Conservation (phyloP, 2,888 invertebrate species). For the Hypena proboscidalis region DNA sequence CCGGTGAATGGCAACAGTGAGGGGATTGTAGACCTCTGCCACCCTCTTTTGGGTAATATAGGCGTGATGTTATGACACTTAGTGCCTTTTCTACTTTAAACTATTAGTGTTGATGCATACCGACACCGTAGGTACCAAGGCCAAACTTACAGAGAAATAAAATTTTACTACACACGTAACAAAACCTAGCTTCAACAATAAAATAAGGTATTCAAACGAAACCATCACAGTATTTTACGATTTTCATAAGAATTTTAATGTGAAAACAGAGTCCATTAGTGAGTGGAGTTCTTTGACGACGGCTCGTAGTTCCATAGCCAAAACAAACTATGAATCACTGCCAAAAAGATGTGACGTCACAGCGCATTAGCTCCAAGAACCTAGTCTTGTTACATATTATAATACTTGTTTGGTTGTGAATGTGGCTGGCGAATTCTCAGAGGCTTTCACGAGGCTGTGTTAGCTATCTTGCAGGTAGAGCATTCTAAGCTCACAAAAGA, state of each 20-base stretch:
- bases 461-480: too few relatives aligned
- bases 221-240: conserved; percentile 51
- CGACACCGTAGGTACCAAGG: too few relatives aligned
- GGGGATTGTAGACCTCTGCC: too few relatives aligned
- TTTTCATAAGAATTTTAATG: conserved; percentile 54
- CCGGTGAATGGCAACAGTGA: too few relatives aligned
- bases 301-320: conserved; percentile 69
- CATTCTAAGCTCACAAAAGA: too few relatives aligned
- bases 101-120: too few relatives aligned
- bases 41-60: too few relatives aligned
- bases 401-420: conserved; percentile 14
- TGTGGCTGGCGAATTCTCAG: too few relatives aligned
- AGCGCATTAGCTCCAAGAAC: conserved; percentile 40
- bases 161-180: conserved; percentile 8
- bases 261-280: conserved; percentile 72
- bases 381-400: conserved; percentile 30
- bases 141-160: too few relatives aligned
- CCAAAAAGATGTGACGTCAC: conserved; percentile 63
- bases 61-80: too few relatives aligned
- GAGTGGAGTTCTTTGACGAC: conserved; percentile 48
- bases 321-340: conserved; percentile 84
- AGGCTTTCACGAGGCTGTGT: too few relatives aligned
- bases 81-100: too few relatives aligned
- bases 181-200: conserved; percentile 2
- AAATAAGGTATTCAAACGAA: conserved; percentile 43